These are phyloP conservation scores for Hylyphantes graminicola DNA, from an alignment of 1,140 invertebrate species.

Conservation along the genomic window DNA sequence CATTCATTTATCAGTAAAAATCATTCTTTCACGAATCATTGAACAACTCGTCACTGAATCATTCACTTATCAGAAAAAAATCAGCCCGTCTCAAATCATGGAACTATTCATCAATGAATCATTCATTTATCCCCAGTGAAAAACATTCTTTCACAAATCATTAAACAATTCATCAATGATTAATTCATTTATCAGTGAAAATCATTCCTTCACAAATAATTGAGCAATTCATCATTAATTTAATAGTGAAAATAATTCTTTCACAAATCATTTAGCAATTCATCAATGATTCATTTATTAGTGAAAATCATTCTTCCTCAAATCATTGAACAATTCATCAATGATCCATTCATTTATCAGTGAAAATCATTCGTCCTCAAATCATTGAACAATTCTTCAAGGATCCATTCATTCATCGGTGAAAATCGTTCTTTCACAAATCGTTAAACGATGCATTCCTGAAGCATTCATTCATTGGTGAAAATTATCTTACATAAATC, in stretches of 20 bases:
- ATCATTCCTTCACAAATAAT: background rate
- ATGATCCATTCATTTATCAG: background rate
- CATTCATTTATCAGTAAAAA: background rate
- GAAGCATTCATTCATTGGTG: background rate
- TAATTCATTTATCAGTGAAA: background rate
- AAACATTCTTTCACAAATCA: too few species aligned
- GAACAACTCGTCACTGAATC: background rate
- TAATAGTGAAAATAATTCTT: too few species aligned
- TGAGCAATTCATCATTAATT: background rate
- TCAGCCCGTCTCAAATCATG: too few species aligned
- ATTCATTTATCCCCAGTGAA: too few species aligned
- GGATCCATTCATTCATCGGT: background rate
- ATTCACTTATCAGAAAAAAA: too few species aligned
- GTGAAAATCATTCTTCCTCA: background rate
- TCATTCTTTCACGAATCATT: background rate
- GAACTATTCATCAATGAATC: too few species aligned
- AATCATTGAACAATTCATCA: background rate
- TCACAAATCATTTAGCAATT: too few species aligned
- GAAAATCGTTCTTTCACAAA: background rate
- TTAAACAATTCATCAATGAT: too few species aligned
- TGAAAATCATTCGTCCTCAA: background rate
- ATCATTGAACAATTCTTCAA: too few species aligned
- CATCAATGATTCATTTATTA: too few species aligned
- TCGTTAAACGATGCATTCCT: background rate
- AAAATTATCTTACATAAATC: background rate